Evolutionary conservation across 2,888 invertebrate genomes (phyloP), one percentile per base, ranked within the genome.

Genomic region (Sinodicranocentrus sp.): DNA sequence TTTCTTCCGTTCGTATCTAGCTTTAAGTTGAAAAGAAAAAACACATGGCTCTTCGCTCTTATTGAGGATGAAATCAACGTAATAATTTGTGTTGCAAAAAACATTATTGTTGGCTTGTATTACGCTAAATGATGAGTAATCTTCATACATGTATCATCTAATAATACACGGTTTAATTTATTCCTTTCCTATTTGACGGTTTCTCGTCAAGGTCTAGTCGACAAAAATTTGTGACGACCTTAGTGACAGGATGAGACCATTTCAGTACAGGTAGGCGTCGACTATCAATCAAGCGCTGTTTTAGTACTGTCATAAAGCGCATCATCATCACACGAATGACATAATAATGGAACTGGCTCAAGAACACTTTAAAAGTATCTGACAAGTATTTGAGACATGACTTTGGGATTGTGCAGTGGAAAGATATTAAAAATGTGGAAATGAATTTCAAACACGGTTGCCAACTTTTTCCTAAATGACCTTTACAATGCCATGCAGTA

Each of bases 1-100:
- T 76, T 48, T 23, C 33, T 17, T 19, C 33, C 52, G 21, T 28
- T 72, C 44, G 61, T 43, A 61, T 61, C 73, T 59, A 26, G 54
- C 33, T 72, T 23, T 10, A 28, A 71, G 33, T 52, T 28, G 26
- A 71, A 17, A 8, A 26, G 23, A 5, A n/a, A 63, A 17, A 17
- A 39, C 43, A 43, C 19, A 43, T 43, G 28, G 39, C 28, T n/a
- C n/a, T n/a, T n/a, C n/a, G n/a, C n/a, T n/a, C n/a, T n/a, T n/a
- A n/a, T n/a, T n/a, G n/a, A n/a, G n/a, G n/a, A n/a, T n/a, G n/a
- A n/a, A n/a, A n/a, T n/a, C n/a, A n/a, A n/a, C n/a, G n/a, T n/a
- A n/a, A n/a, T n/a, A n/a, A n/a, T n/a, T n/a, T n/a, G n/a, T n/a
- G n/a, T n/a, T n/a, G n/a, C n/a, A n/a, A n/a, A n/a, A n/a, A n/a